These are phyloP conservation scores for Salpingus planirostris DNA, from an alignment of 2,888 invertebrate species.

Conservation along the genomic window DNA sequence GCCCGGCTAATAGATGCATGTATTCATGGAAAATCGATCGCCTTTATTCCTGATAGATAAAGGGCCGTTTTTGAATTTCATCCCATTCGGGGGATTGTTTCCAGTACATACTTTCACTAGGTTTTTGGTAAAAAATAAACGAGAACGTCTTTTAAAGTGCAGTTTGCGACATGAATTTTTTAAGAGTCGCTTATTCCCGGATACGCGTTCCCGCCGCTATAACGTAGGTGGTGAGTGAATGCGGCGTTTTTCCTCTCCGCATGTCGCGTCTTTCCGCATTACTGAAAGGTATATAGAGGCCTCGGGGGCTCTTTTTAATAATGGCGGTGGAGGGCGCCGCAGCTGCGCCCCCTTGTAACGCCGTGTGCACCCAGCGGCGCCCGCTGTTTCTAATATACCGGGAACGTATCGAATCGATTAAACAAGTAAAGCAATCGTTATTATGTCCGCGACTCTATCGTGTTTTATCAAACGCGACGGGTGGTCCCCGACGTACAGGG, in stretches of 20 bases:
- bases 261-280: too few species aligned
- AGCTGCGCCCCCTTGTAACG: constrained; percentile 26
- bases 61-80: constrained; percentile 9
- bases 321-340: constrained; percentile 23
- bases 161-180: constrained; percentile 1
- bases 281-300: constrained; percentile 14
- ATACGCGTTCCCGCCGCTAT: not conserved
- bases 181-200: not conserved
- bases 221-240: too few species aligned
- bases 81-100: constrained; percentile 8
- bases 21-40: constrained; percentile 15
- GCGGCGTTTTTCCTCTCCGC: too few species aligned
- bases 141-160: constrained; percentile 1
- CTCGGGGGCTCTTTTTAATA: constrained; percentile 25
- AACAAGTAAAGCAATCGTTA: constrained; percentile 30
- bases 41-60: constrained; percentile 4
- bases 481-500: constrained; percentile 19
- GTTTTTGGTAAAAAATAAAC: too few species aligned
- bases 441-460: constrained; percentile 20
- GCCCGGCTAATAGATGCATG: constrained; percentile 14
- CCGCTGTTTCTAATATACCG: constrained; percentile 26
- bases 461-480: constrained; percentile 23
- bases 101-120: too few species aligned
- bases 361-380: constrained; percentile 18
- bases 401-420: constrained; percentile 32